Conservation (phyloP, 2,888 invertebrate species). For the Tipula confusa region DNA sequence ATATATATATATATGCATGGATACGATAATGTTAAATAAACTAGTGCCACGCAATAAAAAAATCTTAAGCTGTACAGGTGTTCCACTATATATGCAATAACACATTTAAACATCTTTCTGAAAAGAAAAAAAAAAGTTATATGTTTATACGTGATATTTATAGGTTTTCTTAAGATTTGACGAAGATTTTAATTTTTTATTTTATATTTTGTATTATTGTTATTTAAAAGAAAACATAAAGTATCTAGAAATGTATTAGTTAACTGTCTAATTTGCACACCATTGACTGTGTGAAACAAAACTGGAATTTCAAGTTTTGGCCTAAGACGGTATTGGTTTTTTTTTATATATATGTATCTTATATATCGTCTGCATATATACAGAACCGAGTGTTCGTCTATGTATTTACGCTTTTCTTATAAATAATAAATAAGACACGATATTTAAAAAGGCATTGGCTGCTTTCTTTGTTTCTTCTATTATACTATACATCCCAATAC, state of each 20-base stretch:
- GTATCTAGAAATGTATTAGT: neutral
- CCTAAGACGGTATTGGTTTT: neutral
- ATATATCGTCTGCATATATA: neutral
- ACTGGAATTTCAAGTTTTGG: constrained; percentile 27
- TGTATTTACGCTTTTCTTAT: neutral
- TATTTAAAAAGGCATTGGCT: constrained; percentile 29
- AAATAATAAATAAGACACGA: constrained; percentile 20
- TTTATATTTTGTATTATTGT: constrained; percentile 15
- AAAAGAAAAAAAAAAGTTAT: neutral
- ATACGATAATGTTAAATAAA: neutral
- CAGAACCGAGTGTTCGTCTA: no score
- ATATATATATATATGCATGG: no score
- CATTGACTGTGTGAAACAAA: constrained; percentile 28
- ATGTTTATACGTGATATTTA: constrained; percentile 20
- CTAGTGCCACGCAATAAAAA: neutral
- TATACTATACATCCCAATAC: neutral
- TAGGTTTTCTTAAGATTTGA: constrained; percentile 8
- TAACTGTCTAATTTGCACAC: constrained; percentile 29
- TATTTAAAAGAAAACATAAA: neutral
- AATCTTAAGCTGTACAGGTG: neutral
- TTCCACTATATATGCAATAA: neutral
- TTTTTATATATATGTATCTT: neutral
- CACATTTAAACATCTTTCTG: neutral
- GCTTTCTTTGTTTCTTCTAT: constrained; percentile 27
- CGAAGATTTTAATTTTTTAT: neutral